These are phyloP conservation scores for Sarcophaga subvicina DNA, from an alignment of 2,888 invertebrate genomes.

Conservation along the genomic window DNA sequence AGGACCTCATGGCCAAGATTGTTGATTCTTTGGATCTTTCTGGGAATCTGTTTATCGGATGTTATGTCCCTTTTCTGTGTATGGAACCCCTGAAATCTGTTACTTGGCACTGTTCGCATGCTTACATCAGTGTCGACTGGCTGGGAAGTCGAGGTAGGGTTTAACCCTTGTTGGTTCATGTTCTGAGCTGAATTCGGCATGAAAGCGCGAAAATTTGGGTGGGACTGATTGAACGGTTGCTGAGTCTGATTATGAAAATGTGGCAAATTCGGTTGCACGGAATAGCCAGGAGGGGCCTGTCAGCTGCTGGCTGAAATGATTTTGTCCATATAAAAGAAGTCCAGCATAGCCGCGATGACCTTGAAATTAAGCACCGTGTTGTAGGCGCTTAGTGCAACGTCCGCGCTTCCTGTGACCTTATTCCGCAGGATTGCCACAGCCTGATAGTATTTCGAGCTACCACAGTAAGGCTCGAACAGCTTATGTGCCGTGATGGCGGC, in stretches of 20 bases:
- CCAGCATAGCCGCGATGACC: conserved; percentile 52
- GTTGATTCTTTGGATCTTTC: conserved; percentile 29
- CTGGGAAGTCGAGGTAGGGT: not conserved
- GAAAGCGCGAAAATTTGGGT: not conserved
- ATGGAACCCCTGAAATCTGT: not conserved
- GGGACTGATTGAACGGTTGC: not conserved
- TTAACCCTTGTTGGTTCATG: too few species aligned
- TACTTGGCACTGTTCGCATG: conserved; percentile 1
- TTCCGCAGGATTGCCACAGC: conserved; percentile 58
- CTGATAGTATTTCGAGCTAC: not conserved
- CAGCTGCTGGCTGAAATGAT: not conserved
- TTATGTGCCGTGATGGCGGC: conserved; percentile 22
- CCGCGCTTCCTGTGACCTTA: conserved; percentile 54
- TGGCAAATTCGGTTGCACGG: too few species aligned
- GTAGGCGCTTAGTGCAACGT: conserved; percentile 34
- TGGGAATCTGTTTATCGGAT: not conserved
- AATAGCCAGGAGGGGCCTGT: not conserved
- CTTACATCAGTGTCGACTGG: conserved; percentile 28
- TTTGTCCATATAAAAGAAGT: conserved; percentile 58
- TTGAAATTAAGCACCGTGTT: conserved; percentile 51
- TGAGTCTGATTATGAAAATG: not conserved
- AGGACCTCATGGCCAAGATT: not conserved
- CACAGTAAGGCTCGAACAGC: not conserved
- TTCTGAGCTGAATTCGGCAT: too few species aligned
- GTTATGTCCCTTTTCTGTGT: not conserved